phyloP scores from a whole-genome alignment of 2,888 invertebrate species.

The Seladonia tumulorum region DNA sequence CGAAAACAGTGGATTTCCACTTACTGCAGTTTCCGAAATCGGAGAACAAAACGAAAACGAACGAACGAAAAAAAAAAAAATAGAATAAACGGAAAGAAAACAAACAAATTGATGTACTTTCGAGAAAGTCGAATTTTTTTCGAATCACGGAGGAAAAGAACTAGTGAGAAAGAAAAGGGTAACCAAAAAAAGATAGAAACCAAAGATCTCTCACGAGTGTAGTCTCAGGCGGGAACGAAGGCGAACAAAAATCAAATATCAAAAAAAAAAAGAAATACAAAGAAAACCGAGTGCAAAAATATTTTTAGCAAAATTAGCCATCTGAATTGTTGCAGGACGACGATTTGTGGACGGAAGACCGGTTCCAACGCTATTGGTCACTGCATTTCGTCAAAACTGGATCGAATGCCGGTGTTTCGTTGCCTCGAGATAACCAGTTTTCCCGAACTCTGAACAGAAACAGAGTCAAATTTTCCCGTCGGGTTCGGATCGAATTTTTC shows the following conservation, averaged over 20 bases:
- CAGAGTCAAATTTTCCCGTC: neutral
- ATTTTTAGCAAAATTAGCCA: conserved; percentile 60
- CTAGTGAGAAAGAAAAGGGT: neutral
- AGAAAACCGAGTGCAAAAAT: conserved; percentile 11
- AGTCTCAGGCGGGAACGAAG: conserved; percentile 18
- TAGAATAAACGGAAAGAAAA: neutral
- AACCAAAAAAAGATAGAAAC: conserved; percentile 1
- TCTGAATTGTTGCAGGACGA: conserved; percentile 68
- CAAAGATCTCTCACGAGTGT: conserved; percentile 1
- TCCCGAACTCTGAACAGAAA: neutral
- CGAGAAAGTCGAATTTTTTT: conserved; percentile 51
- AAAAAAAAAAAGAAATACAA: neutral
- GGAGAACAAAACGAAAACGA: neutral
- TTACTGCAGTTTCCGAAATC: conserved; percentile 45
- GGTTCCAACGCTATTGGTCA: conserved; percentile 47
- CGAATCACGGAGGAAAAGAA: conserved; percentile 1
- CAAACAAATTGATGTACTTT: neutral
- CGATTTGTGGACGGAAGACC: conserved; percentile 62
- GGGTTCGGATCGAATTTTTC: neutral
- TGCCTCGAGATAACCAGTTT: conserved; percentile 44
- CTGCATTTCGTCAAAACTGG: conserved; percentile 47
- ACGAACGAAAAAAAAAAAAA: neutral
- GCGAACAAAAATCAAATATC: neutral
- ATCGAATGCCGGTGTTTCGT: conserved; percentile 48
- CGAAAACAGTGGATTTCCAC: conserved; percentile 60